Percentiles rank a stretch among this genome's conserved stretches.
Conservation (phyloP, 2,888 invertebrate genomes). For the Idaea straminata region DNA sequence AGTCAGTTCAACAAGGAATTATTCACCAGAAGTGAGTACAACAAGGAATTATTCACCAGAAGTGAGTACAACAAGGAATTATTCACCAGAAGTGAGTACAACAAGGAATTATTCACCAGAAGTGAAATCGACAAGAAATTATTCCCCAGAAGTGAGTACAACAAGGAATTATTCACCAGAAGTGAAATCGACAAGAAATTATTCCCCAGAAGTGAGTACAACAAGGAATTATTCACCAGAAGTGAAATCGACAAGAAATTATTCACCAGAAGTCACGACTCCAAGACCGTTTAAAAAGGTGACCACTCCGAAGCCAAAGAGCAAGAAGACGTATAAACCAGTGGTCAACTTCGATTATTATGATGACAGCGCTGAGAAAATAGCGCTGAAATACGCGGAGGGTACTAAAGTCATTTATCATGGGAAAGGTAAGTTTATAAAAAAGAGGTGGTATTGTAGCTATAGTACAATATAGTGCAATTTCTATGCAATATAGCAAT, state of each 20-base stretch:
- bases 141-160: no score
- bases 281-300: constrained; percentile 59
- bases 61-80: neutral
- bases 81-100: neutral
- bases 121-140: neutral
- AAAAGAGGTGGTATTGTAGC: no score
- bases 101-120: neutral
- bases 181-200: constrained; percentile 3
- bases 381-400: constrained; percentile 62
- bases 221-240: no score
- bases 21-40: neutral
- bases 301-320: constrained; percentile 14
- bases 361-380: constrained; percentile 83
- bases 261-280: constrained; percentile 17
- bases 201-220: neutral
- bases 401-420: constrained; percentile 81
- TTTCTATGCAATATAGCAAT: no score
- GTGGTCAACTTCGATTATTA: constrained; percentile 84
- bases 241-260: constrained; percentile 3
- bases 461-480: no score
- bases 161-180: no score
- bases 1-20: neutral
- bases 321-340: constrained; percentile 49
- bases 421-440: constrained; percentile 60
- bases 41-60: neutral